A percentile compares a stretch with the other conserved stretches of the same genome.
phyloP scores from a whole-genome alignment of 1,140 invertebrate species.

The Portunus trituberculatus region DNA sequence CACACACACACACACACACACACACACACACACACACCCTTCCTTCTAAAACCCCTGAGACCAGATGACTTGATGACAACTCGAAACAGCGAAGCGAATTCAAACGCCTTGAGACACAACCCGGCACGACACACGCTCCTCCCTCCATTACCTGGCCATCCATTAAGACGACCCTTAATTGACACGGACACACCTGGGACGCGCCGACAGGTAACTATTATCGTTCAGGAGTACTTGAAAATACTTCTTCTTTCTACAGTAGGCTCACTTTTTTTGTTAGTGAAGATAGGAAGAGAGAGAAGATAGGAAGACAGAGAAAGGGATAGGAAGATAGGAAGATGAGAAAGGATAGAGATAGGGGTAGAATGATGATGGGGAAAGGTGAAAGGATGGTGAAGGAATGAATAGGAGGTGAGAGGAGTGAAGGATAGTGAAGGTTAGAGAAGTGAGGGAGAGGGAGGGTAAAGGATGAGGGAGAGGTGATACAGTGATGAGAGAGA shows the following conservation, averaged over 20 bases:
- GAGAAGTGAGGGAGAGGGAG: too few species aligned
- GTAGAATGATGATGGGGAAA: background rate
- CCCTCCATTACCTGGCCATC: slow-evolving; percentile 16
- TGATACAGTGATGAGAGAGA: too few species aligned
- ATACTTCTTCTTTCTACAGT: background rate
- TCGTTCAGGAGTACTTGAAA: background rate
- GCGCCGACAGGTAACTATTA: slow-evolving; percentile 1
- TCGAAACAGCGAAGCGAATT: background rate
- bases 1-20: too few species aligned
- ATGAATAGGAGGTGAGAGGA: too few species aligned
- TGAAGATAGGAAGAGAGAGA: background rate
- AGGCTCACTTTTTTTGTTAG: background rate
- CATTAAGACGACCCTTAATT: slow-evolving; percentile 12
- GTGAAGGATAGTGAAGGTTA: too few species aligned
- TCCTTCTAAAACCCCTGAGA: background rate
- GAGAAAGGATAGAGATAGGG: background rate
- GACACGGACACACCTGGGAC: background rate
- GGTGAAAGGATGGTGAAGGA: background rate
- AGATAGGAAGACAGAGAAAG: background rate
- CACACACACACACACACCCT: background rate
- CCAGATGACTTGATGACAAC: background rate
- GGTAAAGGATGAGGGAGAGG: too few species aligned
- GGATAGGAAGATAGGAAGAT: background rate
- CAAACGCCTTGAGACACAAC: background rate
- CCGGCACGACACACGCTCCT: background rate